Evolutionary conservation across 2,888 invertebrate genomes (phyloP).

Genomic region (Prosapia bicincta): DNA sequence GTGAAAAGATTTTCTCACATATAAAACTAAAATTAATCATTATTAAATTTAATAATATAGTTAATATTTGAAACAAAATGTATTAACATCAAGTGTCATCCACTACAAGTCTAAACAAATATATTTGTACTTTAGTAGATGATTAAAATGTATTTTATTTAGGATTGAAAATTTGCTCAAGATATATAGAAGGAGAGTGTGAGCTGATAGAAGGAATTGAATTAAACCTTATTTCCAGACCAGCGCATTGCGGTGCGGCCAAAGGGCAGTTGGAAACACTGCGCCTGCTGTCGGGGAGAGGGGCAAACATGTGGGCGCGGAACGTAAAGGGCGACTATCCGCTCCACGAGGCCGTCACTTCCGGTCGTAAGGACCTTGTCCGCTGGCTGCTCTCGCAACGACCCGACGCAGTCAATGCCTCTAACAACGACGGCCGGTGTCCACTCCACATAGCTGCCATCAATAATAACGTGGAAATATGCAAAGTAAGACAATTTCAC

Average conservation of each 20-base stretch:
- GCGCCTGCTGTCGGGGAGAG: constrained; percentile 67
- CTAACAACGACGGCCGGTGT: constrained; percentile 90
- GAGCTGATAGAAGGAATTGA: too few species aligned
- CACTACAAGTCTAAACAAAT: too few species aligned
- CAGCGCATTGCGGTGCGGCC: constrained; percentile 92
- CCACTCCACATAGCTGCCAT: constrained; percentile 92
- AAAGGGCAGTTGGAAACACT: constrained; percentile 92
- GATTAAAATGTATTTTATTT: too few species aligned
- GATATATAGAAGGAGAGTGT: too few species aligned
- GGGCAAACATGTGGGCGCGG: constrained; percentile 86
- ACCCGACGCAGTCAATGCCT: constrained; percentile 78
- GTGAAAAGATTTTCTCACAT: too few species aligned
- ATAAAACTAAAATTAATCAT: too few species aligned
- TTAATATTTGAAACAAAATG: too few species aligned
- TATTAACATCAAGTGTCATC: too few species aligned
- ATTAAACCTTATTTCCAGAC: constrained; percentile 48
- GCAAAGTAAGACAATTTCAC: constrained; percentile 65
- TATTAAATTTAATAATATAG: too few species aligned
- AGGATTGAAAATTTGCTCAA: too few species aligned
- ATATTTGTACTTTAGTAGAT: too few species aligned
- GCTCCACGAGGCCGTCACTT: constrained; percentile 92
- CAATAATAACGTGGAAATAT: constrained; percentile 90
- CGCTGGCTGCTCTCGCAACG: constrained; percentile 83
- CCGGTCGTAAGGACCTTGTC: constrained; percentile 83
- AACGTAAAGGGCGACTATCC: constrained; percentile 94